A percentile compares a stretch with the other conserved stretches of the same genome.
phyloP scores from a whole-genome alignment of 2,888 invertebrate species.

The Agrotis ipsilon region DNA sequence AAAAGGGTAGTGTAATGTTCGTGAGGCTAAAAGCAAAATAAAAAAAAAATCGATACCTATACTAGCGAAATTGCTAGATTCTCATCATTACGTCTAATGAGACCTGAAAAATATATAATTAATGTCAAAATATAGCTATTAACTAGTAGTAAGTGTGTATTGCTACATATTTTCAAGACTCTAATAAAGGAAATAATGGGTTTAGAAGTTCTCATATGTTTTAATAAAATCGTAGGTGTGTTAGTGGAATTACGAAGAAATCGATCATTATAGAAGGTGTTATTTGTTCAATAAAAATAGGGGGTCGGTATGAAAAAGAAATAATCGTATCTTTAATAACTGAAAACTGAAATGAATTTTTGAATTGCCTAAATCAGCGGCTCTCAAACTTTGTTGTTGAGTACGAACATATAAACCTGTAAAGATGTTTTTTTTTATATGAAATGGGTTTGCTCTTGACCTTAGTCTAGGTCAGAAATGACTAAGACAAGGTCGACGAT shows the following conservation, averaged over 20 bases:
- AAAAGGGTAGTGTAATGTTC: too few species aligned
- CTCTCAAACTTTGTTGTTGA: too few species aligned
- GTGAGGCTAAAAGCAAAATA: too few species aligned
- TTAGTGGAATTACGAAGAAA: not conserved
- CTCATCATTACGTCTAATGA: not conserved
- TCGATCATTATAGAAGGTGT: not conserved
- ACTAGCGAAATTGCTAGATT: not conserved
- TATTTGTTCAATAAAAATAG: not conserved
- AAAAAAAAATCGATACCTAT: too few species aligned
- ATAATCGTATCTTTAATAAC: too few species aligned
- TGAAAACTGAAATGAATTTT: too few species aligned
- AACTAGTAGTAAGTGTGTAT: not conserved
- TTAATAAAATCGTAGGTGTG: not conserved
- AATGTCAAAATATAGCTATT: not conserved
- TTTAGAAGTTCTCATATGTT: slow-evolving; percentile 7
- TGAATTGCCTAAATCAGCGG: too few species aligned
- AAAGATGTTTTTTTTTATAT: too few species aligned
- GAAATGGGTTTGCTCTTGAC: too few species aligned
- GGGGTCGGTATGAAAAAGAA: not conserved
- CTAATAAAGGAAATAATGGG: slow-evolving; percentile 5
- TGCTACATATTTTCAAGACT: not conserved
- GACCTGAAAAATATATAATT: not conserved
- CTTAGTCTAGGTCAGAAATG: too few species aligned
- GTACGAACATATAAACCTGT: too few species aligned
- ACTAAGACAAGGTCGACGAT: too few species aligned